Conservation (phyloP, 2,888 invertebrate species). For the Callyntrura guangdongensis region DNA sequence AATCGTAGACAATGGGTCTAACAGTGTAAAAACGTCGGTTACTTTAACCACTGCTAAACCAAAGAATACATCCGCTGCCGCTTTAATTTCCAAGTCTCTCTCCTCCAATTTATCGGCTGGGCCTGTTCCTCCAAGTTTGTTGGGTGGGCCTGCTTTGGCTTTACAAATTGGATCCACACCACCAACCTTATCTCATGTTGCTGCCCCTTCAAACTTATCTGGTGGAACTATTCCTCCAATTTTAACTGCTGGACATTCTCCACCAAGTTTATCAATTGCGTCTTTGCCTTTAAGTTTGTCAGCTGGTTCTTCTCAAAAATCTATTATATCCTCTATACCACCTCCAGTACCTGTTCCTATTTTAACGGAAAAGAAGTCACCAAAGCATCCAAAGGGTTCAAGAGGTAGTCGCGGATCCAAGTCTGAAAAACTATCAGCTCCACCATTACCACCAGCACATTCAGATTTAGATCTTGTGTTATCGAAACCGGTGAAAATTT, state of each 20-base stretch:
- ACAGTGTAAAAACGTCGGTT: slow-evolving; percentile 64
- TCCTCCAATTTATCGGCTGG: neutral
- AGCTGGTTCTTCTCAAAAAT: slow-evolving; percentile 80
- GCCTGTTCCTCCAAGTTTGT: neutral
- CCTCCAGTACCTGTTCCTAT: slow-evolving; percentile 83
- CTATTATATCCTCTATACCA: slow-evolving; percentile 79
- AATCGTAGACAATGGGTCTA: slow-evolving; percentile 83
- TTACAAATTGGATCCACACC: neutral
- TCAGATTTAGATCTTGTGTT: slow-evolving; percentile 75
- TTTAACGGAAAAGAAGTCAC: slow-evolving; percentile 83
- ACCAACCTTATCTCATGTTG: neutral
- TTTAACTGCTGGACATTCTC: neutral
- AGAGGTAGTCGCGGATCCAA: slow-evolving; percentile 60
- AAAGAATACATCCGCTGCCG: slow-evolving; percentile 83
- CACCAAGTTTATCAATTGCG: neutral
- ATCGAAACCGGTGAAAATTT: slow-evolving; percentile 77
- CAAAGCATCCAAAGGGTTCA: slow-evolving; percentile 86
- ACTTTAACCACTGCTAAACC: slow-evolving; percentile 81
- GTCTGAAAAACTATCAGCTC: slow-evolving; percentile 59
- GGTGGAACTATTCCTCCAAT: neutral
- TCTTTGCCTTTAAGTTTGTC: slow-evolving; percentile 9
- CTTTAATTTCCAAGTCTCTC: slow-evolving; percentile 65
- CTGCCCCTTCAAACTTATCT: slow-evolving; percentile 76
- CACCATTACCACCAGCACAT: slow-evolving; percentile 21
- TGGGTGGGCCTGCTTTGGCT: neutral